Evolutionary conservation across 2,797 vertebrate species (phyloP).

Genomic region (Sternotherus odoratus): DNA sequence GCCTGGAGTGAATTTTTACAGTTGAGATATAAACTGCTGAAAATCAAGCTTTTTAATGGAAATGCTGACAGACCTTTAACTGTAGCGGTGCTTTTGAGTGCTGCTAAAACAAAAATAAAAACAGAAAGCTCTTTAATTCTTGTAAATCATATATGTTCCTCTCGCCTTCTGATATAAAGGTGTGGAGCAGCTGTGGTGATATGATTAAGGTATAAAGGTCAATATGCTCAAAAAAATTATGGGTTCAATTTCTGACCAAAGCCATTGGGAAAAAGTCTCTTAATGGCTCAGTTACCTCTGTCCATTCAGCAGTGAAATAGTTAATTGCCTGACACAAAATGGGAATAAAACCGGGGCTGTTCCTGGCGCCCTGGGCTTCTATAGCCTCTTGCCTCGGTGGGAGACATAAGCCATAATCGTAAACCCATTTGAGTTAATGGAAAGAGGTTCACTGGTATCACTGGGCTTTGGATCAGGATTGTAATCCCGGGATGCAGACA

Average conservation of each 20-base stretch:
- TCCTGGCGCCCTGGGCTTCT: background rate
- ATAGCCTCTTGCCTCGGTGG: background rate
- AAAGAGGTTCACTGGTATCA: background rate
- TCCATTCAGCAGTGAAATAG: background rate
- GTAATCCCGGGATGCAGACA: background rate
- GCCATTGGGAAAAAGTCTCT: background rate
- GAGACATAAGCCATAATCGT: background rate
- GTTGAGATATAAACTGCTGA: constrained; percentile 64
- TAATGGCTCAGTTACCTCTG: background rate
- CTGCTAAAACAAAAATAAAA: constrained; percentile 44
- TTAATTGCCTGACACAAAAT: background rate
- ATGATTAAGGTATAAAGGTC: constrained; percentile 49
- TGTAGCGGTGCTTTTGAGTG: constrained; percentile 26
- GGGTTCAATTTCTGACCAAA: constrained; percentile 35
- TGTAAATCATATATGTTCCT: constrained; percentile 26
- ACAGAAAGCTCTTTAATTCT: constrained; percentile 57
- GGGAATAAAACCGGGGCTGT: background rate
- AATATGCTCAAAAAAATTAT: background rate
- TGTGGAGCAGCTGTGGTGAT: constrained; percentile 9
- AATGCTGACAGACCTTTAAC: constrained; percentile 52
- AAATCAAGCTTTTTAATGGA: constrained; percentile 64
- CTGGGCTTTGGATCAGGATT: background rate
- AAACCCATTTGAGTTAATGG: rapidly evolving
- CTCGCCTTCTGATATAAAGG: background rate
- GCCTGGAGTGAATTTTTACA: constrained; percentile 58